Conservation (phyloP, 2,797 vertebrate genomes). For the Chelon labrosus region DNA sequence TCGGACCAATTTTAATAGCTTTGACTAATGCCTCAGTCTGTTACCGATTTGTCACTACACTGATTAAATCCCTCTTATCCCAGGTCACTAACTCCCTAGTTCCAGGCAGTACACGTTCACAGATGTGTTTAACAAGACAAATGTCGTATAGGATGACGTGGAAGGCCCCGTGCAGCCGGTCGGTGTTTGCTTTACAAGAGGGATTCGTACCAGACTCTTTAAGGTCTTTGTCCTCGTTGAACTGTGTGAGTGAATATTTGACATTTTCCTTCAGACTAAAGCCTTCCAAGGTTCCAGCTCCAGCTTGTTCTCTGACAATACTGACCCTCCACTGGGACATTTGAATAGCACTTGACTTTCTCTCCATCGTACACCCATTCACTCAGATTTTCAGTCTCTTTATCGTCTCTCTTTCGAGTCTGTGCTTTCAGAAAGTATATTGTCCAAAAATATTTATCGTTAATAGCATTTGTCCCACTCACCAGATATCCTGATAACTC, state of each 20-base stretch:
- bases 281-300: slow-evolving; percentile 35
- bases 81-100: not conserved
- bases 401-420: slow-evolving; percentile 25
- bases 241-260: slow-evolving; percentile 53
- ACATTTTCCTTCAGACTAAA: slow-evolving; percentile 56
- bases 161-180: not conserved
- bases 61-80: not conserved
- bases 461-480: slow-evolving; percentile 19
- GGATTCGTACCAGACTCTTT: slow-evolving; percentile 35
- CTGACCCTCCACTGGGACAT: slow-evolving; percentile 35
- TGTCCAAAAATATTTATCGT: slow-evolving; percentile 47
- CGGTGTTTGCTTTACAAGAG: slow-evolving; percentile 1
- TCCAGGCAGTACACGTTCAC: not conserved
- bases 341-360: slow-evolving; percentile 40
- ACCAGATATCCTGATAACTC: slow-evolving; percentile 32
- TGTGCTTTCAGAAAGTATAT: slow-evolving; percentile 38
- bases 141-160: not conserved
- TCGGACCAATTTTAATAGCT: slow-evolving; percentile 2
- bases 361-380: not conserved
- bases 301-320: slow-evolving; percentile 28
- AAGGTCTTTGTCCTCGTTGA: slow-evolving; percentile 39
- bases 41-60: not conserved
- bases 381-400: not conserved
- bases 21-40: not conserved
- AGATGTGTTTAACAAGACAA: not conserved